Evolutionary conservation across 2,797 vertebrate genomes (phyloP).

Genomic region (Gymnodraco acuticeps): DNA sequence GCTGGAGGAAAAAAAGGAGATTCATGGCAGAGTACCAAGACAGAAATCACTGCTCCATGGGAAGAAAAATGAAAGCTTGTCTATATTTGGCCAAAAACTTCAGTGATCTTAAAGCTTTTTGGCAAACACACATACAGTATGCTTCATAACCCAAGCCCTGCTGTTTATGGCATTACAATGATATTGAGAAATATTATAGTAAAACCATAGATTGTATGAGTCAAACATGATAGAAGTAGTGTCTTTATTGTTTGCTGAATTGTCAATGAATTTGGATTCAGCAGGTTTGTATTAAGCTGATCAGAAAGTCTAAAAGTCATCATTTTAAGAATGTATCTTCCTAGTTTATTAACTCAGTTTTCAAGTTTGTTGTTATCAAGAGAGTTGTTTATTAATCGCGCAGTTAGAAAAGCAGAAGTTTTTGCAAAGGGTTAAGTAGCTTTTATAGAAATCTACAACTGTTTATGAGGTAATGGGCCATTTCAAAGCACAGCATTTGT

Average conservation of each 20-base stretch:
- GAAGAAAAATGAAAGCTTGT: constrained; percentile 40
- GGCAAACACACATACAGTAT: constrained; percentile 29
- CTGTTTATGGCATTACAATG: constrained; percentile 32
- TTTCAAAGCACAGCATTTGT: background rate
- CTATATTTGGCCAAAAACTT: constrained; percentile 43
- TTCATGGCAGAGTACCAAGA: constrained; percentile 45
- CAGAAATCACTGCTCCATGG: constrained; percentile 44
- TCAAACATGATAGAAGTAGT: background rate
- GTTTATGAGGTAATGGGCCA: background rate
- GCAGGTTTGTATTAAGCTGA: constrained; percentile 27
- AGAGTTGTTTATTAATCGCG: too few species aligned
- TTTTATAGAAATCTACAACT: background rate
- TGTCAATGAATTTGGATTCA: constrained; percentile 8
- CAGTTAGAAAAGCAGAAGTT: background rate
- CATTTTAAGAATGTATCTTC: constrained; percentile 1
- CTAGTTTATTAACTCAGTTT: background rate
- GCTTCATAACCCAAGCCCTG: constrained; percentile 13
- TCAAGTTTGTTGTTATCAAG: constrained; percentile 1
- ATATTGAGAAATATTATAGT: background rate
- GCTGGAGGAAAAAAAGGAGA: constrained; percentile 42
- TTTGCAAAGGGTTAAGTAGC: background rate
- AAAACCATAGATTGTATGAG: too few species aligned
- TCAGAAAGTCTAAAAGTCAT: constrained; percentile 21
- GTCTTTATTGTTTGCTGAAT: constrained; percentile 5
- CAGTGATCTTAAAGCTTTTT: constrained; percentile 33